A percentile compares a stretch with the other conserved stretches of the same genome.
phyloP scores from a whole-genome alignment of 30 jellyfish, hydroid and myxozoan species.

The Turritopsis dohrnii region DNA sequence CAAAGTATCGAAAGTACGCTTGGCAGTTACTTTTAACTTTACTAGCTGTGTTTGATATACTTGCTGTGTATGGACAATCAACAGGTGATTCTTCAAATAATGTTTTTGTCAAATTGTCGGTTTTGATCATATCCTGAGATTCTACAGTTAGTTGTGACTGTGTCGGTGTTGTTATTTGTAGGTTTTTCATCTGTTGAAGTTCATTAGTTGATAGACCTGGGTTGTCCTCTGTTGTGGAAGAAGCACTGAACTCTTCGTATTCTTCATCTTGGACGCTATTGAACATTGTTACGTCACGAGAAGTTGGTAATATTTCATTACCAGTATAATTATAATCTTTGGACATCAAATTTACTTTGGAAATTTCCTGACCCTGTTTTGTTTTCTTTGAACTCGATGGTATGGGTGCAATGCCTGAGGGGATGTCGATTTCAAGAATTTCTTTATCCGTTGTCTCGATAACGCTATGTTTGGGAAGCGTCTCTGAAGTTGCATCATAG shows the following conservation, averaged over 20 bases:
- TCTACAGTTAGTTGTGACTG: no score
- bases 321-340: neutral
- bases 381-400: neutral
- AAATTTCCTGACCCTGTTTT: neutral
- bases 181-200: neutral
- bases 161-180: neutral
- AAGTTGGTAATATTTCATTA: neutral
- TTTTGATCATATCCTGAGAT: neutral
- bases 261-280: neutral
- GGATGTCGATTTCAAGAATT: neutral
- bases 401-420: neutral
- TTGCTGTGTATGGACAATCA: neutral
- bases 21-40: neutral
- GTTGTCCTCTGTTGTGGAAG: neutral
- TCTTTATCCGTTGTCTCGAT: constrained; percentile 10
- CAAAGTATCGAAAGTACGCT: neutral
- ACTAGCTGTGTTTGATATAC: neutral
- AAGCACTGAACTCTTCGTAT: neutral
- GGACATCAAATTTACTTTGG: neutral
- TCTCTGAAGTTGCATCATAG: neutral
- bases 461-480: constrained; percentile 8
- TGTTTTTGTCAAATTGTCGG: neutral
- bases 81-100: neutral
- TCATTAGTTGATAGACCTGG: neutral
- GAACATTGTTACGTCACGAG: neutral